Evolutionary conservation across 2,113 vertebrate genomes (phyloP), one percentile per base, ranked within the genome.

Genomic region (Ginglymostoma cirratum): DNA sequence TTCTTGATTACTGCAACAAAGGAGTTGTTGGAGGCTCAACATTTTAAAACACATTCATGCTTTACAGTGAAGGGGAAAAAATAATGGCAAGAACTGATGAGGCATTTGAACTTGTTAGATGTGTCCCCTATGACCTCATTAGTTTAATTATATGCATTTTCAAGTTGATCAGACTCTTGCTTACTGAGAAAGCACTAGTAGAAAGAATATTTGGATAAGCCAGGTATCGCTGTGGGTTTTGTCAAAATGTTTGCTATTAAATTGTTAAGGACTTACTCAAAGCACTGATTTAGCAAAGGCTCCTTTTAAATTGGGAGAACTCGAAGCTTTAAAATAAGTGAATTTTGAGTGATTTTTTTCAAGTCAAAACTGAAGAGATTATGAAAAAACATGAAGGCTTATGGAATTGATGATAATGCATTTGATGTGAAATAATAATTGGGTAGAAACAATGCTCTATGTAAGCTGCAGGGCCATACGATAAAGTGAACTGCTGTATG

Each of bases 91-190:
- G 38, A 95, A 48, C 93, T 72, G 93, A 95, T 42, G 38, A 95
- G 66, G 66, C 93, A 72, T 69, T 95, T 95, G 93, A 42, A 72
- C 93, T 70, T 95, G 42, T 95, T 72, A 70, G 65, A 72, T 45
- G 93, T 72, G 93, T 95, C 93, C 67, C 93, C 70, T 17, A 48
- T 95, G 93, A 95, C 66, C 93, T 95, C 93, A 95, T 95, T 95
- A 95, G 93, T 95, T 95, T 95, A 95, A 95, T 95, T 70, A 95
- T 48, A 72, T 69, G 93, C 93, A 72, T 48, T 95, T 95, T 72
- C 10, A 10, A 95, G 93, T 24, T 70, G 93, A 95, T 95, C 93
- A 72, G 93, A 95, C 21, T 67, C 61, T 24, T 30, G 67, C 30
- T 70, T 48, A 72, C 93, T 48, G 93, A 95, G 93, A 95, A 95